phyloP scores from a whole-genome alignment of 2,888 invertebrate species.

The Microctonus hyperodae region DNA sequence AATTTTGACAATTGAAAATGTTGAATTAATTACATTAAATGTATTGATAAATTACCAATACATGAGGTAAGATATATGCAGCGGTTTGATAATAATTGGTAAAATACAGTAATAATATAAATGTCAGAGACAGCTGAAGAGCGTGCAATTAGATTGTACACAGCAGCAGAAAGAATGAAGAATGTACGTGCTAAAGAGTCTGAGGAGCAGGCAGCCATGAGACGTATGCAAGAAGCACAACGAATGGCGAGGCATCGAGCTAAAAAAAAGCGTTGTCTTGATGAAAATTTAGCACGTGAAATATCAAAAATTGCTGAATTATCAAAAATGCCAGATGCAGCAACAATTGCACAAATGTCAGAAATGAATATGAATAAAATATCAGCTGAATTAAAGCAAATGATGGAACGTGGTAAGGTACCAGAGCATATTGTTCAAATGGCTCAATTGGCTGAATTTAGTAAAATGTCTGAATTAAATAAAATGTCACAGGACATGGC shows the following conservation, averaged over 20 bases:
- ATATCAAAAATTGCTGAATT: slow-evolving; percentile 61
- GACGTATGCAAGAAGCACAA: slow-evolving; percentile 61
- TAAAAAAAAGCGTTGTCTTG: slow-evolving; percentile 60
- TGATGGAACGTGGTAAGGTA: slow-evolving; percentile 62
- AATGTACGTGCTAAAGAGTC: slow-evolving; percentile 59
- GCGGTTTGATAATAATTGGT: slow-evolving; percentile 42
- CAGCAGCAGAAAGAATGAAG: slow-evolving; percentile 59
- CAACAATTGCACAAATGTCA: slow-evolving; percentile 60
- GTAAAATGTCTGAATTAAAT: slow-evolving; percentile 59
- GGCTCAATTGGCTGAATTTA: slow-evolving; percentile 61
- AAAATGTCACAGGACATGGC: slow-evolving; percentile 61
- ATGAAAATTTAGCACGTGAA: slow-evolving; percentile 60
- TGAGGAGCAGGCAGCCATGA: slow-evolving; percentile 58
- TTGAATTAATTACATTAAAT: neutral
- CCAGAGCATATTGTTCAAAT: slow-evolving; percentile 62
- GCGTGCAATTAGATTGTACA: slow-evolving; percentile 54
- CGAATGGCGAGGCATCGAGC: slow-evolving; percentile 61
- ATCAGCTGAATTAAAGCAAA: slow-evolving; percentile 61
- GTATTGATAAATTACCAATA: slow-evolving; percentile 15
- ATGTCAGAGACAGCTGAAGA: slow-evolving; percentile 59
- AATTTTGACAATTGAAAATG: neutral
- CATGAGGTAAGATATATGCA: slow-evolving; percentile 51
- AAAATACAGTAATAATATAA: slow-evolving; percentile 1
- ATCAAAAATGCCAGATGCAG: slow-evolving; percentile 58
- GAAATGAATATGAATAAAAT: slow-evolving; percentile 62